Conservation (phyloP, 2,888 invertebrate species). For the Pollenia amentaria region DNA sequence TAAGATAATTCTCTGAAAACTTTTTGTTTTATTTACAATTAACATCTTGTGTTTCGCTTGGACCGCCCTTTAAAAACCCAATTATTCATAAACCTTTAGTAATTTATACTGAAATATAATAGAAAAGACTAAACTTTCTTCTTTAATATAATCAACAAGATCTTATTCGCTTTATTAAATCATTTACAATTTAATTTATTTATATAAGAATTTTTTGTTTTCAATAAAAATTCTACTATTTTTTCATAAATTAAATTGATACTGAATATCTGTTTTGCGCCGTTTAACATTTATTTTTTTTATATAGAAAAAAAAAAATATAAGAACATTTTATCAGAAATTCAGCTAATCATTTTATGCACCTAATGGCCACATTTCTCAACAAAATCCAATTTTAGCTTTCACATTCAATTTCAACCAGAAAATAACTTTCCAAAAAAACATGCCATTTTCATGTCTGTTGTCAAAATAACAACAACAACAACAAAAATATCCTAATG, state of each 20-base stretch:
- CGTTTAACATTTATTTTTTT: slow-evolving; percentile 8
- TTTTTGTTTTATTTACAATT: no score
- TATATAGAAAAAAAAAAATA: not conserved
- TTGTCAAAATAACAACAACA: slow-evolving; percentile 33
- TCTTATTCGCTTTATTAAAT: no score
- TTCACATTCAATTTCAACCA: slow-evolving; percentile 56
- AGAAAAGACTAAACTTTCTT: no score
- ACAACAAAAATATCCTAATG: slow-evolving; percentile 8
- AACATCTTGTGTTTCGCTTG: no score
- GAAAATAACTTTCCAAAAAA: slow-evolving; percentile 41
- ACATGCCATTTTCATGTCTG: slow-evolving; percentile 53
- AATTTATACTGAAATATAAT: no score
- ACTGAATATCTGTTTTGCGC: not conserved
- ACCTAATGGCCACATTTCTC: slow-evolving; percentile 49
- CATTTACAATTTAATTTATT: no score
- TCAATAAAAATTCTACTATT: no score
- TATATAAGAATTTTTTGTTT: no score
- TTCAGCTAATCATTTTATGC: slow-evolving; percentile 33
- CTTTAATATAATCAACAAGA: no score
- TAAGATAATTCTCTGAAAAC: no score
- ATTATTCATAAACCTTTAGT: not conserved
- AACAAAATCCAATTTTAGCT: slow-evolving; percentile 59
- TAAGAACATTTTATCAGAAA: slow-evolving; percentile 2
- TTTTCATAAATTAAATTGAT: no score
- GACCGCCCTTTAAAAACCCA: no score